phyloP scores from a whole-genome alignment of 2,888 invertebrate species.

The Diloba caeruleocephala region DNA sequence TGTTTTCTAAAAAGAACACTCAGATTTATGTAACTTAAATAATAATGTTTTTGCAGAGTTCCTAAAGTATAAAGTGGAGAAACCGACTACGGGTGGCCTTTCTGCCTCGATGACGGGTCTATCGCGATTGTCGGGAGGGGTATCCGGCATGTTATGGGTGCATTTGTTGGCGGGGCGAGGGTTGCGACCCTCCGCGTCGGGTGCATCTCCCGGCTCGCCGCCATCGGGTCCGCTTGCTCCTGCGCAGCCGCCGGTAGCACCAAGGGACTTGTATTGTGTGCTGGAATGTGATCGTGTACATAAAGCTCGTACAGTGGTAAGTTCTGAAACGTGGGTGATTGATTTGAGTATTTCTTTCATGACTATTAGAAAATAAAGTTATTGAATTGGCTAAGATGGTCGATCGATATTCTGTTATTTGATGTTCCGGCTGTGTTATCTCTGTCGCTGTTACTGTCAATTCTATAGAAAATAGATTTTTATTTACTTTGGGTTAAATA shows the following conservation, averaged over 20 bases:
- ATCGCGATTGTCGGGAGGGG: constrained; percentile 85
- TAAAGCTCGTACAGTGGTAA: constrained; percentile 97
- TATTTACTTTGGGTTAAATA: no score
- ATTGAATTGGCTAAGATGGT: no score
- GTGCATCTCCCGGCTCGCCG: constrained; percentile 92
- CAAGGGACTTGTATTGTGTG: constrained; percentile 98
- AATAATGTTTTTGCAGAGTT: constrained; percentile 91
- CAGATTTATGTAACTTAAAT: background rate
- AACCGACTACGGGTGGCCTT: constrained; percentile 88
- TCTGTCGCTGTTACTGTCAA: no score
- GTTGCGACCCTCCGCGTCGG: constrained; percentile 92
- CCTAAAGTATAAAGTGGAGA: constrained; percentile 97
- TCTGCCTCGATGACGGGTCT: constrained; percentile 89
- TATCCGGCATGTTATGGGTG: constrained; percentile 97
- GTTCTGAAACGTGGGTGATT: no score
- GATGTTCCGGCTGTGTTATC: no score
- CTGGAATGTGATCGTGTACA: constrained; percentile 99
- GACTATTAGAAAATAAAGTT: no score
- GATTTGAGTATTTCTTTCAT: no score
- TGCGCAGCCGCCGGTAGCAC: constrained; percentile 79
- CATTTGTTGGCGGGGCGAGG: constrained; percentile 96
- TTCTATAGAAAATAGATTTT: no score
- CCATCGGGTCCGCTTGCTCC: constrained; percentile 90
- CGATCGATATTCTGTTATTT: no score
- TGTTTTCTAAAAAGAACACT: no score